These are phyloP conservation scores for Brachypterus glaber DNA, from an alignment of 2,888 invertebrate genomes.

Conservation along the genomic window DNA sequence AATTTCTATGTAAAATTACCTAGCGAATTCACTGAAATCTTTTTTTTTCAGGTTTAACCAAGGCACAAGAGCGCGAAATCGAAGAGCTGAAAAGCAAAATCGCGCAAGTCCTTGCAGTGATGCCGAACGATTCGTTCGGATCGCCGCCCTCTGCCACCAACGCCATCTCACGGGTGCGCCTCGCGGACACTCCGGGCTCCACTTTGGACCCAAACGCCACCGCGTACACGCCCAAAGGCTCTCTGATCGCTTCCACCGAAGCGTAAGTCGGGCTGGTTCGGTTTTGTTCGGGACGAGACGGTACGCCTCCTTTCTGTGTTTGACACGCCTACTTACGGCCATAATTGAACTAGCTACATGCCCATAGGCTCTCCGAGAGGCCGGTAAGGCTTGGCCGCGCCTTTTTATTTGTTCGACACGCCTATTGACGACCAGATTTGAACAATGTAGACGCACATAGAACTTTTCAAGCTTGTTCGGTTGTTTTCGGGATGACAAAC, in stretches of 20 bases:
- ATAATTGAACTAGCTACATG: no score
- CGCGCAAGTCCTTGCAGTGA: conserved; percentile 88
- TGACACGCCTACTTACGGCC: no score
- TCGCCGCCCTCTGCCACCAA: conserved; percentile 24
- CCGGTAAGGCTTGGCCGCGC: no score
- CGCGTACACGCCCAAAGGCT: conserved; percentile 78
- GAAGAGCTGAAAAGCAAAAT: conserved; percentile 82
- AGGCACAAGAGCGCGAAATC: conserved; percentile 82
- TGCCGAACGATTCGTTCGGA: conserved; percentile 65
- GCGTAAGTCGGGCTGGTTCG: conserved; percentile 34
- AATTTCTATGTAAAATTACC: conserved; percentile 1
- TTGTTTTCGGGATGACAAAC: no score
- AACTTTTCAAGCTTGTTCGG: no score
- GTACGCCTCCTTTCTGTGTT: neutral
- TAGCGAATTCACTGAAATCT: conserved; percentile 7
- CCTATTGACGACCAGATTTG: no score
- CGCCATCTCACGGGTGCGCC: conserved; percentile 50
- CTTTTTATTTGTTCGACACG: no score
- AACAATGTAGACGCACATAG: no score
- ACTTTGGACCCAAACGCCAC: conserved; percentile 82
- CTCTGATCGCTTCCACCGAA: conserved; percentile 50
- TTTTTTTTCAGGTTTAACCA: conserved; percentile 57
- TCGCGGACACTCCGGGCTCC: conserved; percentile 41
- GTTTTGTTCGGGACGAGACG: neutral
- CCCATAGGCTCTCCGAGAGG: no score